Evolutionary conservation across 2,888 invertebrate genomes (phyloP).

Genomic region (Sarcophaga subvicina): DNA sequence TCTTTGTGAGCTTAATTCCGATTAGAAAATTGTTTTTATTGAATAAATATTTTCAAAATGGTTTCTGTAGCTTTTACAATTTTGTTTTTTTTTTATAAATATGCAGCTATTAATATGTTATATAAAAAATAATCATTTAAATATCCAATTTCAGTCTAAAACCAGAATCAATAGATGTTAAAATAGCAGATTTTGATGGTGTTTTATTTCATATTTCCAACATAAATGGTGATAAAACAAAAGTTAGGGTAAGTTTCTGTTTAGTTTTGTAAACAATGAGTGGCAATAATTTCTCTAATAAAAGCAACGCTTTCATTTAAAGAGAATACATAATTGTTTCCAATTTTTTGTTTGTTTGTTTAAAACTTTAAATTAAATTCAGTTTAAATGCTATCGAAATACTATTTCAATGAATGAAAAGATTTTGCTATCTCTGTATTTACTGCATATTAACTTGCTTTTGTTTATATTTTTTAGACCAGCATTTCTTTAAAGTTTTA

Average conservation of each 20-base stretch:
- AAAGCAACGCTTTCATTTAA: too few relatives aligned
- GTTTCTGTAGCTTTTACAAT: too few relatives aligned
- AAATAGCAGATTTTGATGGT: constrained; percentile 99
- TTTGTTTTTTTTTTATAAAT: too few relatives aligned
- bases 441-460: not conserved
- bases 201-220: constrained; percentile 99
- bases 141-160: constrained; percentile 83
- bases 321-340: too few relatives aligned
- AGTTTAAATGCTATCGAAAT: not conserved
- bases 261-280: not conserved
- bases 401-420: constrained; percentile 3
- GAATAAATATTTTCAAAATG: too few relatives aligned
- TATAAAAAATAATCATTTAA: not conserved
- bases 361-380: not conserved
- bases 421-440: not conserved
- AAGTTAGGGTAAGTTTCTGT: constrained; percentile 92
- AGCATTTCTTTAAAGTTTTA: constrained; percentile 99
- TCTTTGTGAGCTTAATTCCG: too few relatives aligned
- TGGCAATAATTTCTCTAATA: too few relatives aligned
- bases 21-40: too few relatives aligned
- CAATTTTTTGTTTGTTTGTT: too few relatives aligned
- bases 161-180: constrained; percentile 97
- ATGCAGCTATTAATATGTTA: too few relatives aligned
- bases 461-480: constrained; percentile 85
- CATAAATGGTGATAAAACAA: constrained; percentile 97